Evolutionary conservation across 2,888 invertebrate species (phyloP).

Genomic region (Diadromus collaris): DNA sequence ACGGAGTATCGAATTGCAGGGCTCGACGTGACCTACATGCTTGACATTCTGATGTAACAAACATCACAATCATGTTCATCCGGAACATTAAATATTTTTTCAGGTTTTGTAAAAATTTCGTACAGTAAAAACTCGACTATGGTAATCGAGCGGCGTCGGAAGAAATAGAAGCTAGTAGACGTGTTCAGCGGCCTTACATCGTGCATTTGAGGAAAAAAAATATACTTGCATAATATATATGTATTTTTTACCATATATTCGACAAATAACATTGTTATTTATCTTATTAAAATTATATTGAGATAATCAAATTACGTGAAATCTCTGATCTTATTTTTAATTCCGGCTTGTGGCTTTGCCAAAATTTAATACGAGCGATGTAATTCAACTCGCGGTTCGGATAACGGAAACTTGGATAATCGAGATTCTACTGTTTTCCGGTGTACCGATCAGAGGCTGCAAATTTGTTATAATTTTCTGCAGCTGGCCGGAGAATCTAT

Average conservation of each 20-base stretch:
- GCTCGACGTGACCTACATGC: conserved; percentile 43
- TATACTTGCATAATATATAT: too few relatives aligned
- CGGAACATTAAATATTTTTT: conserved; percentile 10
- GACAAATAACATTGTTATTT: neutral
- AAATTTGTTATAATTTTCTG: neutral
- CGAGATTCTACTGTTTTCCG: too few relatives aligned
- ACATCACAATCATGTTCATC: conserved; percentile 24
- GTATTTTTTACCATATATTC: neutral
- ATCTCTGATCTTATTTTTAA: neutral
- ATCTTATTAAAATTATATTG: too few relatives aligned
- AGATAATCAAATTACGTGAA: neutral
- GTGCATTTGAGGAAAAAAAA: too few relatives aligned
- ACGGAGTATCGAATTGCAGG: conserved; percentile 64
- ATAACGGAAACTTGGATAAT: too few relatives aligned
- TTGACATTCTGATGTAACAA: conserved; percentile 33
- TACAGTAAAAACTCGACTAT: too few relatives aligned
- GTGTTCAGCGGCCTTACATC: too few relatives aligned
- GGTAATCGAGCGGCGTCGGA: too few relatives aligned
- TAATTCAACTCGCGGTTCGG: too few relatives aligned
- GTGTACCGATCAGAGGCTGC: neutral
- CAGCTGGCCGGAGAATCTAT: neutral
- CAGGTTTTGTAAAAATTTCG: neutral
- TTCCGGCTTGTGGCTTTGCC: neutral
- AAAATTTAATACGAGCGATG: too few relatives aligned
- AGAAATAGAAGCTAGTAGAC: too few relatives aligned